Conservation (phyloP, 1,140 invertebrate species). For the Ceratina australensis region DNA sequence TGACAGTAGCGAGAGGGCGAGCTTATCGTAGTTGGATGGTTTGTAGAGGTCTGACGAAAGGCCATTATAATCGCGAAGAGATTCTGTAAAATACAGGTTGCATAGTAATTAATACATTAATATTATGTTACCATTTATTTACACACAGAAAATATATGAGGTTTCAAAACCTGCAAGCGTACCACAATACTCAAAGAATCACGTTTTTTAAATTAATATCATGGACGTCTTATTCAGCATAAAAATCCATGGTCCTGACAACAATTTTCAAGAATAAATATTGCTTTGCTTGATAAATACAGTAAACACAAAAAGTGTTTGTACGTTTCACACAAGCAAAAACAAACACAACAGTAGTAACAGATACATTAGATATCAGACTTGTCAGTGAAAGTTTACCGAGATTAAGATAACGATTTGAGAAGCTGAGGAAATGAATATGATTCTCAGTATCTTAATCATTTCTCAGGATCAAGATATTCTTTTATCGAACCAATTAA, state of each 20-base stretch:
- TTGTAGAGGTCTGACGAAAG: constrained; percentile 87
- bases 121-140: neutral
- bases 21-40: constrained; percentile 90
- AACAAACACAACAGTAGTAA: too few species aligned
- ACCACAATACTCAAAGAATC: too few species aligned
- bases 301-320: too few species aligned
- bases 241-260: too few species aligned
- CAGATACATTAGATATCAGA: too few species aligned
- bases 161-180: too few species aligned
- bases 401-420: neutral
- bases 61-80: constrained; percentile 83
- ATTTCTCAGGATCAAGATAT: neutral
- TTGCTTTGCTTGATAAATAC: too few species aligned
- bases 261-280: too few species aligned
- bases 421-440: neutral
- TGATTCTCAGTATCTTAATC: neutral
- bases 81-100: constrained; percentile 80
- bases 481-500: neutral
- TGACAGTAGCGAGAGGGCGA: constrained; percentile 93
- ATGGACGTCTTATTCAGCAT: too few species aligned
- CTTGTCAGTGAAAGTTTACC: neutral
- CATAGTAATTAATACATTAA: neutral
- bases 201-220: too few species aligned
- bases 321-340: too few species aligned
- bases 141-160: too few species aligned